A percentile compares a stretch with the other conserved stretches of the same genome.
Evolutionary conservation across 2,888 invertebrate species (phyloP).

Genomic region (Euclidia mi): DNA sequence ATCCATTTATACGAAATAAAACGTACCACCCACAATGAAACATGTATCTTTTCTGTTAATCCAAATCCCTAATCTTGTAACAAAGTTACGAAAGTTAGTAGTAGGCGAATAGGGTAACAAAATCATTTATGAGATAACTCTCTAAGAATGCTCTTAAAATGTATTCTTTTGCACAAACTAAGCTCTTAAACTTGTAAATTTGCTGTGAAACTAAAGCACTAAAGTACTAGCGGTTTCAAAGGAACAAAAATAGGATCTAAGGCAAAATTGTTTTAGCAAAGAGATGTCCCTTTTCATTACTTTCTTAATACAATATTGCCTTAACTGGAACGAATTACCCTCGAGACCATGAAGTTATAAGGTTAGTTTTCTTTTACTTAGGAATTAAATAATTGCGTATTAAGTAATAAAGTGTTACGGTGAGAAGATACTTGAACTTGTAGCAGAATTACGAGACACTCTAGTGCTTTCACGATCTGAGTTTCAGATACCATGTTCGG

Average conservation of each 20-base stretch:
- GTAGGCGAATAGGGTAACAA: not conserved
- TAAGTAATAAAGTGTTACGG: not conserved
- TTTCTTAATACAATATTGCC: constrained; percentile 8
- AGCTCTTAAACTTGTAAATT: constrained; percentile 36
- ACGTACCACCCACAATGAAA: too few species aligned
- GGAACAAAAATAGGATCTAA: not conserved
- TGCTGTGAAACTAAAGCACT: constrained; percentile 34
- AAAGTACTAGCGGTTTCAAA: constrained; percentile 3
- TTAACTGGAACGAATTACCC: not conserved
- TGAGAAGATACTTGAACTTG: too few species aligned
- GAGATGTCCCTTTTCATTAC: constrained; percentile 5
- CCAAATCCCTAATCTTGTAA: not conserved
- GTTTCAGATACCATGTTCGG: too few species aligned
- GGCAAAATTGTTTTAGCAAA: constrained; percentile 7
- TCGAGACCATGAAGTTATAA: not conserved
- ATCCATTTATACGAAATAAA: too few species aligned
- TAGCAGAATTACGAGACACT: too few species aligned
- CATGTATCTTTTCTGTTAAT: too few species aligned
- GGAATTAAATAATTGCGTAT: not conserved
- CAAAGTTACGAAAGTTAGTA: not conserved
- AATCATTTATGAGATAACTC: constrained; percentile 5
- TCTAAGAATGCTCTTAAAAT: constrained; percentile 30
- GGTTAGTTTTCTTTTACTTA: constrained; percentile 8
- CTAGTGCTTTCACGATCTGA: too few species aligned
- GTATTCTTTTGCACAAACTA: constrained; percentile 36